phyloP scores from a whole-genome alignment of 2,113 vertebrate genomes.

The Lates calcarifer region DNA sequence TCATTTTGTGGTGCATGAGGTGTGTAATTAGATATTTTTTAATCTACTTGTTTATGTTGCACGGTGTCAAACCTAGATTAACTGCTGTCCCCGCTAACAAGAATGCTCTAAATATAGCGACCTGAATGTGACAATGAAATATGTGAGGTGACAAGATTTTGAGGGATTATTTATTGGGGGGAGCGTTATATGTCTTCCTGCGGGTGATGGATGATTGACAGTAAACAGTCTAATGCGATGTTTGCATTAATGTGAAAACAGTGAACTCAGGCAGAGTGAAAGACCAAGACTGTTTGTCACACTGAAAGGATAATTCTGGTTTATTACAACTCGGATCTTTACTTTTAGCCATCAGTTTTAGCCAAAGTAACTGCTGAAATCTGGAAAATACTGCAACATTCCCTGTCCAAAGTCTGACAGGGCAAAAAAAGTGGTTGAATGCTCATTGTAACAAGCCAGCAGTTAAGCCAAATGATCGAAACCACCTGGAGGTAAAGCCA shows the following conservation, averaged over 20 bases:
- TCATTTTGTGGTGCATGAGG: slow-evolving; percentile 39
- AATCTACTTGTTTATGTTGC: slow-evolving; percentile 51
- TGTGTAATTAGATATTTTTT: slow-evolving; percentile 66
- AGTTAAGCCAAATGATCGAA: not conserved
- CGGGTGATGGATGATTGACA: slow-evolving; percentile 37
- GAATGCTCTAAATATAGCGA: slow-evolving; percentile 36
- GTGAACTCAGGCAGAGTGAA: not conserved
- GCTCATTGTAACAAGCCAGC: not conserved
- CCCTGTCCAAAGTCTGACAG: not conserved
- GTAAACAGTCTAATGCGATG: slow-evolving; percentile 15
- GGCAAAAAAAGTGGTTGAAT: not conserved
- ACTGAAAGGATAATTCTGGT: not conserved
- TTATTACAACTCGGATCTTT: not conserved
- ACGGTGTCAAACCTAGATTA: slow-evolving; percentile 42
- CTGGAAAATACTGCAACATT: not conserved
- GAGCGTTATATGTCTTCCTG: not conserved
- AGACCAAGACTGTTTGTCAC: not conserved
- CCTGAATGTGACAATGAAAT: slow-evolving; percentile 29
- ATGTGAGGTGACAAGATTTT: slow-evolving; percentile 34
- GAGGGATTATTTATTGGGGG: slow-evolving; percentile 23
- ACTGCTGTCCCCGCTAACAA: slow-evolving; percentile 38
- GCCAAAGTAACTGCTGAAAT: not conserved
- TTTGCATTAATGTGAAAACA: slow-evolving; percentile 31
- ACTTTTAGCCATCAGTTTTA: no score
- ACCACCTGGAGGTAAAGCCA: slow-evolving; percentile 4